Percentiles rank a stretch among this genome's conserved stretches.
phyloP scores from a whole-genome alignment of 37 sponge, comb jelly and placozoan species.

The Chondrilla cf. caribensis region DNA sequence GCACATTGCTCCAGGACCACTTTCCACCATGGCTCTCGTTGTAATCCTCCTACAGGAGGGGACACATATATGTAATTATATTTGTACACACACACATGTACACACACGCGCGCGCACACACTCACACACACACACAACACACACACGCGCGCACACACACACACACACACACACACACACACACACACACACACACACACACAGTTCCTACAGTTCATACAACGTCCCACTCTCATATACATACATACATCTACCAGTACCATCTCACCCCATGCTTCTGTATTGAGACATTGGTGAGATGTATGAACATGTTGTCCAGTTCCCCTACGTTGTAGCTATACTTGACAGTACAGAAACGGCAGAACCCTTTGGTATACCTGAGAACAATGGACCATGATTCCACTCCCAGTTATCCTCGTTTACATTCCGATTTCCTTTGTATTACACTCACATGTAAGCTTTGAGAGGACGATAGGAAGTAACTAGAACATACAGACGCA shows the following conservation, averaged over 20 bases:
- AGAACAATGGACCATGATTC: background rate
- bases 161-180: conserved; percentile 7
- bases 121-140: conserved; percentile 23
- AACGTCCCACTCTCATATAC: conserved; percentile 2
- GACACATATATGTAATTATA: background rate
- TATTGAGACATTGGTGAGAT: conserved; percentile 96
- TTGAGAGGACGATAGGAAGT: conserved; percentile 91
- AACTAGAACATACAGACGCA: conserved; percentile 93
- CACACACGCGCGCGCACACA: background rate
- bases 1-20: conserved; percentile 86
- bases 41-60: conserved; percentile 73
- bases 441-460: conserved; percentile 80
- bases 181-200: conserved; percentile 20
- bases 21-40: conserved; percentile 97
- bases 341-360: conserved; percentile 97
- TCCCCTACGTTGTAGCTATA: conserved; percentile 83
- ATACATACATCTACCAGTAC: background rate
- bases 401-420: background rate
- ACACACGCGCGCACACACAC: background rate
- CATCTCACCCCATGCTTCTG: conserved; percentile 92
- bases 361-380: conserved; percentile 90
- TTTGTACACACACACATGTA: background rate
- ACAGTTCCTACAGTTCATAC: background rate
- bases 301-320: conserved; percentile 95
- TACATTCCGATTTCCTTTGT: background rate